Base-by-base conservation (phyloP, 2,113 vertebrate species). In the Salvelinus alpinus region DNA sequence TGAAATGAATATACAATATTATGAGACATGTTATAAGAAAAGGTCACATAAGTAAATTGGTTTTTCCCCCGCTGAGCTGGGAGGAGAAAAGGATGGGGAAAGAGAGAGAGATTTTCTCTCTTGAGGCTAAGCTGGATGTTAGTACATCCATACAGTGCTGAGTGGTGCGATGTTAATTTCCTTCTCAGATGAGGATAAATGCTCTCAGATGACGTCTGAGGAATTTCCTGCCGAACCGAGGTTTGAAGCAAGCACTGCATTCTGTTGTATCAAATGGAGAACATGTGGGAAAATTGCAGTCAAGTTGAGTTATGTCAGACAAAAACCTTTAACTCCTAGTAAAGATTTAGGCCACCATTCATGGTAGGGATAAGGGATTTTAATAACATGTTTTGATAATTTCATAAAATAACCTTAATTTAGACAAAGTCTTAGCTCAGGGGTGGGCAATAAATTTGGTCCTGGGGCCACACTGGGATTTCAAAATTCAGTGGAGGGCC, bases 241-340 rank as follows among this genome's bases (percentile, higher is more conserved):
- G 44, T 80, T 79, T 80, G 73, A 81, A 81, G 78, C 57, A 60
- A 12, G 60, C 24, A 11, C 38, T 44, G 38, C 71, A 64, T 84
- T 79, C 86, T 73, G 73, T 77, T 78, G 64, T 81, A 76, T 69
- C 16, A 85, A 87, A 87, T 87, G 71, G 72, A 67, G 74, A 89
- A 82, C 85, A 88, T 84, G 82, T 86, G 86, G 75, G 72, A 84
- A 86, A 68, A 75, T 78, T 68, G 13, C 76, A 74, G 71, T 71
- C 47, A 75, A 71, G 79, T 79, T 74, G 71, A 81, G 77, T 59
- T 67, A 47, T 25, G 34, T 79, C 75, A 80, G 16, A 31, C 73
- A 48, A 70, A 75, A 66, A 71, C 1, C 51, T 67, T 54, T 18
- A 54, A 66, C 51, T 27, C 62, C 57, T 57, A 22, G 78, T 78